Evolutionary conservation across 2,113 vertebrate genomes (phyloP), one percentile per base, ranked within the genome.

Genomic region (Nematolebias whitei): DNA sequence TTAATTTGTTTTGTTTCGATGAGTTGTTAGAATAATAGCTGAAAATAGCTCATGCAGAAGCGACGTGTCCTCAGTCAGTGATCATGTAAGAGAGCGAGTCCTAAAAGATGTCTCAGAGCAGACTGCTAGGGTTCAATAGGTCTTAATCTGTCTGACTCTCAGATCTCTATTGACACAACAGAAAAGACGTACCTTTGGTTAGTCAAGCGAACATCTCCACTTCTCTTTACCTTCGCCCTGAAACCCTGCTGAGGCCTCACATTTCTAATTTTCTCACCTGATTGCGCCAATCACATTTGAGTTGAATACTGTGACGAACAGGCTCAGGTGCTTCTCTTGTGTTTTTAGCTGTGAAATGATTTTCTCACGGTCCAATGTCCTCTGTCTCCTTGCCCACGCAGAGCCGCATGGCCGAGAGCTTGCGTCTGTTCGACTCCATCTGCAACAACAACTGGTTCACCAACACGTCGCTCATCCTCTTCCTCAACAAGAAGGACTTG

Each of bases 381-480:
- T 48, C 15, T 68, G 26, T 63, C 52, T 32, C 47, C 41, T 8
- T 44, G 13, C 60, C 55, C 32, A 14, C 65, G 13, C 91, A 99
- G 98, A 99, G 97, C 86, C 96, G 97, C 63, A 99, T 99, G 98
- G 97, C 97, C 1, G 98, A 99, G 87, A 99, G 98, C 89, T 93
- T 99, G 87, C 98, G 97, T 68, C 95, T 99, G 9, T 99, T 99
- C 14, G 98, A 99, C 89, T 99, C 97, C 79, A 99, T 99, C 90
- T 99, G 98, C 93, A 99, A 99, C 96, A 99, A 99, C 95, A 99
- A 99, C 91, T 99, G 96, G 97, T 99, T 99, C 87, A 95, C 98
- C 93, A 98, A 96, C 93, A 99, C 98, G 19, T 99, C 98, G 1
- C 97, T 99, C 87, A 99, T 99, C 87, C 96, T 99, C 84, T 99